Evolutionary conservation across 2,113 vertebrate species (phyloP).

Genomic region (Pantherophis guttatus): DNA sequence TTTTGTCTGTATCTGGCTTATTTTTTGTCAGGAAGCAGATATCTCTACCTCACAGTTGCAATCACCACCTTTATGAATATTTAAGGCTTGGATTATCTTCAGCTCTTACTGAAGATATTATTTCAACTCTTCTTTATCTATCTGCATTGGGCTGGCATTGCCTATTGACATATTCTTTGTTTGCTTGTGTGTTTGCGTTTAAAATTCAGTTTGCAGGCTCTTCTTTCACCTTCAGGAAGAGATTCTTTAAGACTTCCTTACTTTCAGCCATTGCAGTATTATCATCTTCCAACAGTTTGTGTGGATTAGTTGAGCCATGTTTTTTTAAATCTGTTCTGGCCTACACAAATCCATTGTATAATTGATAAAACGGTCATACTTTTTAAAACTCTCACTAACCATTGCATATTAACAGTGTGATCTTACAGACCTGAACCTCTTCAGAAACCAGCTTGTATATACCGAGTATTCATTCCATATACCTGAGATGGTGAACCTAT

Average conservation of each 20-base stretch:
- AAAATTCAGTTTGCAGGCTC: neutral
- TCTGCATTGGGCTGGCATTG: neutral
- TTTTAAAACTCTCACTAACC: neutral
- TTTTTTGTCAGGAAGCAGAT: neutral
- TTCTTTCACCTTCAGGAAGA: neutral
- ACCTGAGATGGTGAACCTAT: too few relatives aligned
- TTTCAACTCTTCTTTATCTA: neutral
- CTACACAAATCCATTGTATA: neutral
- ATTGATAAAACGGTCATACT: neutral
- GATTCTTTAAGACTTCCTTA: neutral
- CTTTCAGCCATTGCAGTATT: neutral
- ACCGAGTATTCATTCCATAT: neutral
- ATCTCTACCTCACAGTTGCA: neutral
- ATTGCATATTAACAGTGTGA: neutral
- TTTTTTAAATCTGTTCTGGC: neutral
- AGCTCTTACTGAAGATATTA: neutral
- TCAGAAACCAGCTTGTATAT: neutral
- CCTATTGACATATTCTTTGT: neutral
- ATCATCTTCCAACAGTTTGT: neutral
- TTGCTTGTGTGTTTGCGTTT: neutral
- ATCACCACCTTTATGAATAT: neutral
- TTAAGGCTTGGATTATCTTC: neutral
- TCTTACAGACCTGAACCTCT: neutral
- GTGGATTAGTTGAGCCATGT: neutral
- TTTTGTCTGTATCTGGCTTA: neutral